Conservation (phyloP, 2,797 vertebrate genomes). For the Channallabes apus region DNA sequence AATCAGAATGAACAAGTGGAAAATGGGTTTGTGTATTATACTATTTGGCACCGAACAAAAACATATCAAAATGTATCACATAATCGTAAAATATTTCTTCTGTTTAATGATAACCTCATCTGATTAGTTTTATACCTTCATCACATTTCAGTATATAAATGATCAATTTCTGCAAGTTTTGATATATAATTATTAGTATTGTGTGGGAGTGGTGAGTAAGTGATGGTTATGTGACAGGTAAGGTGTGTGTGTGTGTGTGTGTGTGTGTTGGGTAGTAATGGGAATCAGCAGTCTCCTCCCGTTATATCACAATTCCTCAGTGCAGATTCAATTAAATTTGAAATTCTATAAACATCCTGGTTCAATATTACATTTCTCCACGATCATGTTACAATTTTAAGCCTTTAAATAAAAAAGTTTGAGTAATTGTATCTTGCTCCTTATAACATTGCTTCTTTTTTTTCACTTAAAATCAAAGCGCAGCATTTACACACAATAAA, state of each 20-base stretch:
- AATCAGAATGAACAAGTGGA: neutral
- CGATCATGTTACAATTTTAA: too few relatives aligned
- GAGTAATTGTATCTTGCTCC: too few relatives aligned
- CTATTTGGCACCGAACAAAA: neutral
- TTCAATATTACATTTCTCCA: too few relatives aligned
- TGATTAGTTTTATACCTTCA: neutral
- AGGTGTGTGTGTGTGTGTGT: too few relatives aligned
- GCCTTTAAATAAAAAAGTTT: too few relatives aligned
- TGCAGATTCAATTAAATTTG: too few relatives aligned
- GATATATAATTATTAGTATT: neutral
- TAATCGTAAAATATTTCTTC: neutral
- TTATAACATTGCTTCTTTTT: too few relatives aligned
- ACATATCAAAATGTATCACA: neutral
- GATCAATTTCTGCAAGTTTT: neutral
- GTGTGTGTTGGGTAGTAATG: too few relatives aligned
- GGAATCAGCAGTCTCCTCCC: too few relatives aligned
- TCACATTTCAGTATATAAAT: neutral
- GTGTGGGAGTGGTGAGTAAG: neutral
- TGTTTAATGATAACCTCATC: neutral
- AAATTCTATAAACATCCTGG: too few relatives aligned
- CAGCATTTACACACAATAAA: too few relatives aligned
- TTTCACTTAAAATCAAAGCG: too few relatives aligned
- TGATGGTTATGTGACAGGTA: neutral
- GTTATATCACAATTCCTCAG: fast-evolving
- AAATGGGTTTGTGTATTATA: neutral